Conservation (phyloP, 2,113 vertebrate genomes). For the Mionectes macconnelli region DNA sequence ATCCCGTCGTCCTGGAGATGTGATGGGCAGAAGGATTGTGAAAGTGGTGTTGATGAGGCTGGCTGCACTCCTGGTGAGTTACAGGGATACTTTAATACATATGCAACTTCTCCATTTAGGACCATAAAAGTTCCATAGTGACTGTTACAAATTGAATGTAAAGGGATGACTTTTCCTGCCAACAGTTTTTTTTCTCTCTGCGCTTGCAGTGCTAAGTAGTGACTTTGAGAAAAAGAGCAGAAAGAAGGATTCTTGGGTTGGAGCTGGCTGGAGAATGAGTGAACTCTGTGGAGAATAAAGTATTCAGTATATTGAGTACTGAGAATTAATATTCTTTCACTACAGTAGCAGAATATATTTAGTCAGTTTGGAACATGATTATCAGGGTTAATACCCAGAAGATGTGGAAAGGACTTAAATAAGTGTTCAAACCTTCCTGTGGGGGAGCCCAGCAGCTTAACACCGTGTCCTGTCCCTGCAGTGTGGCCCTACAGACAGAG, state of each 20-base stretch:
- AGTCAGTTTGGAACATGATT: neutral
- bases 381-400: neutral
- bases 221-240: neutral
- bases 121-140: neutral
- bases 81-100: neutral
- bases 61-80: conserved; percentile 88
- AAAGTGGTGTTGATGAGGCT: conserved; percentile 89
- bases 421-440: neutral
- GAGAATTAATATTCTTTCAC: neutral
- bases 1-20: conserved; percentile 93
- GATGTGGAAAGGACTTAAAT: neutral
- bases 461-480: neutral
- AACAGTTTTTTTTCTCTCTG: neutral
- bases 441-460: neutral
- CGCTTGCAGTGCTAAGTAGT: neutral
- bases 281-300: neutral
- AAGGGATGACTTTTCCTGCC: neutral
- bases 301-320: neutral
- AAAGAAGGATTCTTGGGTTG: neutral
- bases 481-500: neutral
- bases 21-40: conserved; percentile 92
- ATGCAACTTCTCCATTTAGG: neutral
- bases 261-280: neutral
- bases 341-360: neutral
- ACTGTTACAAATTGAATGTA: neutral